Percentiles rank a stretch among this genome's conserved stretches.
These are phyloP conservation scores for Psilopogon haemacephalus DNA, from an alignment of 2,113 vertebrate species.

Conservation along the genomic window DNA sequence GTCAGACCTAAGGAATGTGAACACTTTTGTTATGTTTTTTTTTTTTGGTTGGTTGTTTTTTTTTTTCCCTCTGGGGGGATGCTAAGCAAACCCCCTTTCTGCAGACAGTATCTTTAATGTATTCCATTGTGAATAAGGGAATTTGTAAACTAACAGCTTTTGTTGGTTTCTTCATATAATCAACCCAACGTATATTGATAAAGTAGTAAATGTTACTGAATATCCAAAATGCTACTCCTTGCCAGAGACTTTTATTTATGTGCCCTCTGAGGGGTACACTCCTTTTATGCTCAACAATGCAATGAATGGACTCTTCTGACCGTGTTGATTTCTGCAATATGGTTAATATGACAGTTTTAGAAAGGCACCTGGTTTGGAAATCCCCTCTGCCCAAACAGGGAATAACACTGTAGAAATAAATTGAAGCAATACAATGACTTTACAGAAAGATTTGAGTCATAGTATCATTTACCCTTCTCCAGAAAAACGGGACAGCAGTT, in stretches of 20 bases:
- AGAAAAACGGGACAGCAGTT: conserved; percentile 6
- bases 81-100: conserved; percentile 78
- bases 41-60: too few relatives aligned
- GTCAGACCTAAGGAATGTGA: conserved; percentile 91
- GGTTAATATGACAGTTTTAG: not conserved
- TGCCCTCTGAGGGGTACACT: conserved; percentile 12
- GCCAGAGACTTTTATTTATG: conserved; percentile 71
- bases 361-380: conserved; percentile 1
- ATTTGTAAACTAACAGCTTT: conserved; percentile 68
- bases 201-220: conserved; percentile 74
- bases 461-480: not conserved
- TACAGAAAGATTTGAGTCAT: not conserved
- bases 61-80: conserved; percentile 56
- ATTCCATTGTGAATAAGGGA: conserved; percentile 75
- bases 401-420: conserved; percentile 29
- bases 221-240: conserved; percentile 76
- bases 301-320: conserved; percentile 10
- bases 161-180: conserved; percentile 73
- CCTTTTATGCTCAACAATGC: conserved; percentile 34
- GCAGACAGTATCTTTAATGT: conserved; percentile 69
- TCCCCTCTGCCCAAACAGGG: not conserved
- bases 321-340: not conserved
- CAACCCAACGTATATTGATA: conserved; percentile 65
- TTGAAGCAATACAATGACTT: not conserved
- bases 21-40: conserved; percentile 37